Percentiles rank a stretch among this genome's conserved stretches.
These are phyloP conservation scores for Drosophila malerkotliana DNA, from an alignment of 1,140 invertebrate genomes.

Conservation along the genomic window DNA sequence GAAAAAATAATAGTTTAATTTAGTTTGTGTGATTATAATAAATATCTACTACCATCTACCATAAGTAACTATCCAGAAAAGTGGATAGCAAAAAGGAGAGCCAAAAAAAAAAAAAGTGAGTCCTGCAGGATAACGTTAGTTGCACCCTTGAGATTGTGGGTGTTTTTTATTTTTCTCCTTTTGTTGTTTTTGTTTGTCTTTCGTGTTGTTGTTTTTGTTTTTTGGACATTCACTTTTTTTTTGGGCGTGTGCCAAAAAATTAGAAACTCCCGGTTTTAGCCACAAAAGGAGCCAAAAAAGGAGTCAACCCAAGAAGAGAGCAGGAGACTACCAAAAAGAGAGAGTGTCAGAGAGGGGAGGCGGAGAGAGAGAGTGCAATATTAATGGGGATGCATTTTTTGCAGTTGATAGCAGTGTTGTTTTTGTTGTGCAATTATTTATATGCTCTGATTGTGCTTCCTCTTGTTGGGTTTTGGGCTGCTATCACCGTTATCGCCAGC, in stretches of 20 bases:
- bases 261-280: background rate
- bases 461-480: background rate
- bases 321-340: background rate
- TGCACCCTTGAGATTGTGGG: background rate
- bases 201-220: background rate
- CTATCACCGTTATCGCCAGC: conserved; percentile 17
- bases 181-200: background rate
- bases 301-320: background rate
- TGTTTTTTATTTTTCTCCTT: background rate
- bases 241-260: conserved; percentile 7
- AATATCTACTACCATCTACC: no score
- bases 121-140: background rate
- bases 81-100: background rate
- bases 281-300: background rate
- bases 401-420: background rate
- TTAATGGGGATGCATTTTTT: background rate
- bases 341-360: background rate
- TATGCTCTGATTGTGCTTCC: background rate
- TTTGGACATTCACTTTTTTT: conserved; percentile 1
- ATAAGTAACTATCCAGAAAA: background rate
- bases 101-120: conserved; percentile 3
- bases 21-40: background rate
- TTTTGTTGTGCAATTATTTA: background rate
- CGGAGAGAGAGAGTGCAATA: background rate
- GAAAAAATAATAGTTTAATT: background rate